Base-by-base conservation (phyloP, 2,797 vertebrate genomes). In the Lemur catta region DNA sequence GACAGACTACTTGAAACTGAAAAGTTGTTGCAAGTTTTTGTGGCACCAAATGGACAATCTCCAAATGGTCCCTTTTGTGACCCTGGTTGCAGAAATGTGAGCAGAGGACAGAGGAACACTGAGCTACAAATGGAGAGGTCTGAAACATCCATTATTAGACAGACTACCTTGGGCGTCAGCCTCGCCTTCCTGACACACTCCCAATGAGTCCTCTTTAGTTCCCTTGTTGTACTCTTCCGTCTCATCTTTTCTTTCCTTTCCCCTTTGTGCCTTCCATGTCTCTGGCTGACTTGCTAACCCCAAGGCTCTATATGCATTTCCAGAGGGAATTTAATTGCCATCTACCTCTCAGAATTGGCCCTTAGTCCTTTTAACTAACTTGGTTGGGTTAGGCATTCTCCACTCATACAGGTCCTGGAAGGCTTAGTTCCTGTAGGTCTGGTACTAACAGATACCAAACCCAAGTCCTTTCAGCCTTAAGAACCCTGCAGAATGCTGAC, bases 31-130 rank as follows among this genome's bases (percentile, higher is more conserved):
- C 38, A 63, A 59, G 43, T 74, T 76, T 94, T 87, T 59, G 38
- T 79, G 89, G 52, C 50, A 61, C 55, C 75, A 86, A 67, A 97
- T 24, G 76, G 61, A 75, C 65, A 71, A 18, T 89, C 69, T 95
- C 89, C 59, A n/a, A 46, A 84, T 48, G 82, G 80, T 80, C n/a
- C 50, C 57, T 93, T 48, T 75, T 55, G 33, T 93, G 57, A 30
- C 13, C 72, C 48, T 57, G 15, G 14, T 46, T 74, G 72, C 72
- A 82, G 52, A 89, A 91, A 52, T 55, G 41, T 6, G 20, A 50
- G 17, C n/a, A 87, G 41, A 85, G 43, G 18, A 63, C 57, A 71
- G 55, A 65, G 59, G n/a, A 71, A 57, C 28, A 20, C 10, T 5
- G 46, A 82, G 85, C 63, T 65, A 38, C 26, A 72, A 76, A 50